Base-by-base conservation (phyloP, 1,140 invertebrate genomes). In the Oryctes rhinoceros region DNA sequence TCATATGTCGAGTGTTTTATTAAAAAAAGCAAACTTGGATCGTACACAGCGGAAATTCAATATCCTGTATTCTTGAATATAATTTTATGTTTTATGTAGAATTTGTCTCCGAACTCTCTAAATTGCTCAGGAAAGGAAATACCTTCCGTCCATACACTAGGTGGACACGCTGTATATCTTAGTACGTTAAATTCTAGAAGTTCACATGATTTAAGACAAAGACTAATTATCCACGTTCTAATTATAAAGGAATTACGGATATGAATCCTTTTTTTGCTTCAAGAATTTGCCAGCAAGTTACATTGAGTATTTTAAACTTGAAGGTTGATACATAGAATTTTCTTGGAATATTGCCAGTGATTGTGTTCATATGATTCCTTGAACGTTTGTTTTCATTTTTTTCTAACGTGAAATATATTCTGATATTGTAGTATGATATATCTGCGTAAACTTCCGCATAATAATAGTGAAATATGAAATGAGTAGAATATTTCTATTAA, bases 361-460 rank as follows among this genome's bases (percentile, higher is more conserved):
- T 71, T 35, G 15, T 44, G 9, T 30, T 24, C 65, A 15, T 37
- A 15, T 15, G 11, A 71, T 6, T 35, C 35, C 24, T 35, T 71
- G 30, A 71, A 71, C 10, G 37, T 71, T 71, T 71, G 65, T 71
- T 71, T 71, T 71, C 65, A 24, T 71, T 71, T 71, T 71, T 53
- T 18, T 59, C 18, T 18, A 59, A 18, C n/a, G 5, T 18, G 18
- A 59, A 44, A 44, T 44, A 44, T 44, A 44, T 44, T 30, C 24
- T 30, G 9, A 44, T 44, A 44, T 44, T 44, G 39, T 44, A 44
- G 9, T 44, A 44, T 5, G 39, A 44, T 44, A 10, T 44, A 7
- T 44, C 9, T 44, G 39, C 5, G 9, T 44, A 5, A 44, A 44
- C 9, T 44, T 44, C 39, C 39, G 39, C 39, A 44, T 44, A 44